Evolutionary conservation across 2,113 vertebrate genomes (phyloP).

Genomic region (Sylvia atricapilla): DNA sequence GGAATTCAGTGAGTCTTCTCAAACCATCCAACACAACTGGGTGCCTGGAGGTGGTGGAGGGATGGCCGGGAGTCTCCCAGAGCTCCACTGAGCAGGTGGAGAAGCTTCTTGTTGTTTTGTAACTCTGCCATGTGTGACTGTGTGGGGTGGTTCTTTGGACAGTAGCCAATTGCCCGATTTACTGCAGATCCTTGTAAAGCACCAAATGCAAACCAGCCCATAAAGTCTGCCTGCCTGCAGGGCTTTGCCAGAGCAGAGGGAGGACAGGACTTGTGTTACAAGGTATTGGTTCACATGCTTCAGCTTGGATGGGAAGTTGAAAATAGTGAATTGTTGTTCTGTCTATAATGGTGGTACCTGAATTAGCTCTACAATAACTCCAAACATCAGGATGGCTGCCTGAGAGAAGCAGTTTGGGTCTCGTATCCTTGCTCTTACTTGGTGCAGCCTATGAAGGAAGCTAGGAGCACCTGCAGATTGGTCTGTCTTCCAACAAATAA

Average conservation of each 20-base stretch:
- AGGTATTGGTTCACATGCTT: background rate
- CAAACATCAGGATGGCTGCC: background rate
- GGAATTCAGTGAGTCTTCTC: background rate
- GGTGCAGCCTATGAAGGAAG: background rate
- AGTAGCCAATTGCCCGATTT: background rate
- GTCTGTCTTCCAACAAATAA: background rate
- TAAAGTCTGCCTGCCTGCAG: background rate
- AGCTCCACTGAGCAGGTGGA: background rate
- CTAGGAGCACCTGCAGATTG: background rate
- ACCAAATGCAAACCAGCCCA: background rate
- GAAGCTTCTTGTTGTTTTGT: background rate
- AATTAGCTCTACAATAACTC: background rate
- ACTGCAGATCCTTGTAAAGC: background rate
- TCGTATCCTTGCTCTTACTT: background rate
- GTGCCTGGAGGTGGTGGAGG: background rate
- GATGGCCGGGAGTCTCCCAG: accelerated
- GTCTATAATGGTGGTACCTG: background rate
- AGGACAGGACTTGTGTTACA: background rate
- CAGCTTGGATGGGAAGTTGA: background rate
- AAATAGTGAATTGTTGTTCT: background rate
- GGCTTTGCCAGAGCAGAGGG: background rate
- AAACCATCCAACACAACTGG: background rate
- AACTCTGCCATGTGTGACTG: background rate
- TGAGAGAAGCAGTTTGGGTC: background rate
- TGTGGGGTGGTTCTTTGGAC: background rate